These are phyloP conservation scores for Piezodorus guildinii DNA, from an alignment of 1,140 invertebrate genomes.

Conservation along the genomic window DNA sequence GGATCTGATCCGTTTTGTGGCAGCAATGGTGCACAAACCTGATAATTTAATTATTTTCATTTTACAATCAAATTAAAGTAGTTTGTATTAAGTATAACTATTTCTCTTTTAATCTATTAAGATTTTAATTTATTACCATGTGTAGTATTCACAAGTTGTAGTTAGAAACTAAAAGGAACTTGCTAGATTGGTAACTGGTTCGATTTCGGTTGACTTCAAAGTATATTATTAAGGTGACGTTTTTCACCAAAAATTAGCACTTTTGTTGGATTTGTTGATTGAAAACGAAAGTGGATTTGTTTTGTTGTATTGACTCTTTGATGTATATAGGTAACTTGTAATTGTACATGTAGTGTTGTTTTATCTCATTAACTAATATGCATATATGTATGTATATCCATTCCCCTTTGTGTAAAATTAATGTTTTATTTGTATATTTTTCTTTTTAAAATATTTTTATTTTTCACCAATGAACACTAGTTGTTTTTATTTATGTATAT, in stretches of 20 bases:
- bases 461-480: background rate
- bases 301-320: background rate
- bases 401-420: slow-evolving; percentile 7
- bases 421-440: slow-evolving; percentile 13
- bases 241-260: background rate
- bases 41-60: too few species aligned
- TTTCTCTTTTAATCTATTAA: too few species aligned
- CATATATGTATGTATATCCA: slow-evolving; percentile 7
- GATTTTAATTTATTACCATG: too few species aligned
- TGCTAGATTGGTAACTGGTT: background rate
- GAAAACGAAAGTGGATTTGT: background rate
- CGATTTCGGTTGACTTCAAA: background rate
- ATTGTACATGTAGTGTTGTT: slow-evolving; percentile 2
- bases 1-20: too few species aligned
- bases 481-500: slow-evolving; percentile 12
- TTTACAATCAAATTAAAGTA: too few species aligned
- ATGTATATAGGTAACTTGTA: slow-evolving; percentile 3
- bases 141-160: background rate
- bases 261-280: too few species aligned
- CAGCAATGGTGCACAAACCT: too few species aligned
- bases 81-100: too few species aligned
- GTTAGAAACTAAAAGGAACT: background rate
- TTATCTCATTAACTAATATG: background rate
- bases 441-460: background rate
- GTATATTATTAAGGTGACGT: background rate